Evolutionary conservation across 2,888 invertebrate species (phyloP), one percentile per base, ranked within the genome.

Genomic region (Hyposoter didymator): DNA sequence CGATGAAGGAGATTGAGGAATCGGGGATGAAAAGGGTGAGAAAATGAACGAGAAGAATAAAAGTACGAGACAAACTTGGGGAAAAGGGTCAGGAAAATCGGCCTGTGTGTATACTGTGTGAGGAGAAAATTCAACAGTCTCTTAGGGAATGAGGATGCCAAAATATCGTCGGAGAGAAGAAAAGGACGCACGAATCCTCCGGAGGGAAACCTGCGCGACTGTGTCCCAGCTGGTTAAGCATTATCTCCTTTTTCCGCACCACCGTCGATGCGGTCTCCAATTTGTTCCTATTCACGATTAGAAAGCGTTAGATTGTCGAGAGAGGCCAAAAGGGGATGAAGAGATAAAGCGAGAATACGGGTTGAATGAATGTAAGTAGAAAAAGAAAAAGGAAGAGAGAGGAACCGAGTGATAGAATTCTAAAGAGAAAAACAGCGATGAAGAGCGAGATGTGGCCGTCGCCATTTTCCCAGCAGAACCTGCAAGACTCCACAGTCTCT

Each of bases 231-330:
- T 55, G 59, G 39, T 75, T 55, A 64, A 78, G 64, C 75, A 67
- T 70, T 67, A 79, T 79, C 67, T 78, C 82, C 82, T 83, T 86
- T 85, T 81, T 72, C 72, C 78, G n/a, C n/a, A 49, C 62, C 49
- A 35, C n/a, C 66, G 35, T 55, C 70, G 35, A 81, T 52, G 81
- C 78, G 83, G 87, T 85, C 89, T 88, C 84, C 88, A 88, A 88
- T 89, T 88, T 88, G 87, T 79, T 87, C 82, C 88, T 84, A 88
- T 88, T 88, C 89, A 88, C 84, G 89, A 89, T 89, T 89, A 88
- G 89, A 89, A 88, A 87, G 86, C 87, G 87, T 85, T 82, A 79
- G 84, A 87, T 84, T 86, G 85, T 81, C 70, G 64, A 78, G 69
- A 76, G 39, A 59, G 72, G 67, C 78, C 45, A 28, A n/a, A n/a